Evolutionary conservation across 2,797 vertebrate species (phyloP).

Genomic region (Enteromius radiatus): DNA sequence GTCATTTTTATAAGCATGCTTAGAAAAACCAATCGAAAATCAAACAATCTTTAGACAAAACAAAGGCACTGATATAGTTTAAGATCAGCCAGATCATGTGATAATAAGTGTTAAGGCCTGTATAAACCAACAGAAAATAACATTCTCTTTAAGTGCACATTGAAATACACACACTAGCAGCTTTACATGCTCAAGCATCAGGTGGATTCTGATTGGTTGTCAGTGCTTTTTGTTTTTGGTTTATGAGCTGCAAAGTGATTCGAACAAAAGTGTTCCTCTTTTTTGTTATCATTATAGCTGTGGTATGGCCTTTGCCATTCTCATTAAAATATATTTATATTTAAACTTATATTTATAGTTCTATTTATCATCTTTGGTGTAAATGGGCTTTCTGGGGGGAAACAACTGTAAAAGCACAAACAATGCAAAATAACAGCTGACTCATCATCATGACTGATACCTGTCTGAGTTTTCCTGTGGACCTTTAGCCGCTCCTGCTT

Average conservation of each 20-base stretch:
- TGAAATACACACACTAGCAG: not conserved
- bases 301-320: not conserved
- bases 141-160: not conserved
- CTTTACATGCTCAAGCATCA: not conserved
- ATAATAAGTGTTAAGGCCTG: not conserved
- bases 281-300: not conserved
- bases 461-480: conserved; percentile 86
- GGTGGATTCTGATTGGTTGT: not conserved
- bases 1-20: too few relatives aligned
- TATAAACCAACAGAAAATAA: not conserved
- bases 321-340: not conserved
- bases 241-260: not conserved
- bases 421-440: not conserved
- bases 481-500: conserved; percentile 88
- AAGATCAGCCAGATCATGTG: not conserved
- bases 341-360: too few relatives aligned
- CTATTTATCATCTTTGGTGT: not conserved
- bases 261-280: not conserved
- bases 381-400: too few relatives aligned
- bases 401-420: conserved; percentile 5
- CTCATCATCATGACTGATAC: conserved; percentile 76
- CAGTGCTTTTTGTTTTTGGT: not conserved
- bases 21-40: too few relatives aligned
- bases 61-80: too few relatives aligned
- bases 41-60: too few relatives aligned